Evolutionary conservation across 2,888 invertebrate species (phyloP).

Genomic region (Trissolcus brochymenae): DNA sequence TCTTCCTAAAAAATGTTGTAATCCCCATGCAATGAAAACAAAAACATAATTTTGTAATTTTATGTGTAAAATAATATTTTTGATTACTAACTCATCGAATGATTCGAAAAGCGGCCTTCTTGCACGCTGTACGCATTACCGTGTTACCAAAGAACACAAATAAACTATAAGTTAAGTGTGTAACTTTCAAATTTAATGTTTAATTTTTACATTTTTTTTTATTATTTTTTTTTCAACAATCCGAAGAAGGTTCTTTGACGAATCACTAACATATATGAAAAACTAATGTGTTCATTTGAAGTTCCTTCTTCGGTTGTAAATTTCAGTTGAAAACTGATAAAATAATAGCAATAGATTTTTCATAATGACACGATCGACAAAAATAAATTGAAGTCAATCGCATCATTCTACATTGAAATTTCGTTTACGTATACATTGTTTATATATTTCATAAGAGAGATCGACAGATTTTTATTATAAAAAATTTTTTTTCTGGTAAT

Average conservation of each 20-base stretch:
- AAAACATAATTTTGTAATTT: background rate
- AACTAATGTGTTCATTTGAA: background rate
- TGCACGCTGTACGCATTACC: conserved; percentile 72
- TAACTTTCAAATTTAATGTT: conserved; percentile 40
- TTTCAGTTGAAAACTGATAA: conserved; percentile 25
- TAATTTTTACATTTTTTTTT: conserved; percentile 15
- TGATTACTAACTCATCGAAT: conserved; percentile 13
- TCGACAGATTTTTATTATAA: conserved; percentile 51
- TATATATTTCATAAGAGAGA: conserved; percentile 47
- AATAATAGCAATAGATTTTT: conserved; percentile 6
- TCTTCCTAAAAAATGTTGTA: too few species aligned
- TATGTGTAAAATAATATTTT: too few species aligned
- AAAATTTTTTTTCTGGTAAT: conserved; percentile 53
- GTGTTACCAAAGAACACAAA: conserved; percentile 75
- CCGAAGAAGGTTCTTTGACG: conserved; percentile 28
- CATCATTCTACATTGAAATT: conserved; percentile 32
- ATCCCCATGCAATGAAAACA: conserved; percentile 2
- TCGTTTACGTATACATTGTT: conserved; percentile 48
- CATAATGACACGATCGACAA: background rate
- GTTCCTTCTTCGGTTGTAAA: background rate
- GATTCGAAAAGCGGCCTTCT: conserved; percentile 59
- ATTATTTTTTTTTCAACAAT: too few species aligned
- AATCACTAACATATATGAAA: conserved; percentile 4
- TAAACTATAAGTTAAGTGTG: conserved; percentile 53
- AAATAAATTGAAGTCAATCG: conserved; percentile 8